Evolutionary conservation across 2,797 vertebrate species (phyloP).

Genomic region (Smutsia gigantea): DNA sequence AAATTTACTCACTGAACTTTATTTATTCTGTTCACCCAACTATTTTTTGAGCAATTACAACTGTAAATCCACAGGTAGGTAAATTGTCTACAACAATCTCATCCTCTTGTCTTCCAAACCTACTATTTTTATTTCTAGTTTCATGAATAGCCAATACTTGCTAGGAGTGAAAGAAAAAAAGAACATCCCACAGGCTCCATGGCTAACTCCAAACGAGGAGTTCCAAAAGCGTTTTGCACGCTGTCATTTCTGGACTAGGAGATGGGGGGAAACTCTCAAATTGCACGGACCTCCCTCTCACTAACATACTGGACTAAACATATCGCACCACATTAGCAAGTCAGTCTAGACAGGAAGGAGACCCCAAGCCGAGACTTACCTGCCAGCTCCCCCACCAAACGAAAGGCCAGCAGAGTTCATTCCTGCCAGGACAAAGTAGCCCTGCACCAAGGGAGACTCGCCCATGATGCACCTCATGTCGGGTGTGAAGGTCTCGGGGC

Average conservation of each 20-base stretch:
- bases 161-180: background rate
- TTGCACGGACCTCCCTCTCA: background rate
- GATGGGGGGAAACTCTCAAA: background rate
- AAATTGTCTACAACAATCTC: background rate
- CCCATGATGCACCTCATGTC: slow-evolving; percentile 99
- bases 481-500: slow-evolving; percentile 97
- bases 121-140: background rate
- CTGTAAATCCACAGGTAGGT: background rate
- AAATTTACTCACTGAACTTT: background rate
- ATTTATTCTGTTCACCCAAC: background rate
- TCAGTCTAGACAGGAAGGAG: background rate
- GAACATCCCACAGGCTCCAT: background rate
- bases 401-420: slow-evolving; percentile 98
- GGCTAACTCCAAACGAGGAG: background rate
- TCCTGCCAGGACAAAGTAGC: slow-evolving; percentile 95
- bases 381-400: slow-evolving; percentile 96
- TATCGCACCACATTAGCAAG: background rate
- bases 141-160: background rate
- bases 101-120: background rate
- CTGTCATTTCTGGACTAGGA: background rate
- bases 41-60: background rate
- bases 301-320: background rate
- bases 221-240: background rate
- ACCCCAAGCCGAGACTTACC: slow-evolving; percentile 87
- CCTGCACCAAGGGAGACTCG: slow-evolving; percentile 90